Conservation (phyloP, 2,797 vertebrate genomes). For the Rhinichthys osculus region DNA sequence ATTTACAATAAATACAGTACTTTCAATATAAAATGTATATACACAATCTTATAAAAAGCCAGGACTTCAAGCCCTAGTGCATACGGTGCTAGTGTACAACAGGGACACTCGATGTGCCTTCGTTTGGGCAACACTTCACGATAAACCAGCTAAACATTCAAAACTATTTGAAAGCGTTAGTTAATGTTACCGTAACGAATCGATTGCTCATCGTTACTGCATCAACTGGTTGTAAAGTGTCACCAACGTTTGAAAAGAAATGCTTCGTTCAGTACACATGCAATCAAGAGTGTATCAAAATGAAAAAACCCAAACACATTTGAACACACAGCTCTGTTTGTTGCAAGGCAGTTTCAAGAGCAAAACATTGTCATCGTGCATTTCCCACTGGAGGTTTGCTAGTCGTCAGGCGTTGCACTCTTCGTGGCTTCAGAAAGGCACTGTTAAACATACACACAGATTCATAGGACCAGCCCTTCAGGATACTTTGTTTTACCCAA, state of each 20-base stretch:
- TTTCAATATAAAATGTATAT: constrained; percentile 90
- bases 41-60: constrained; percentile 86
- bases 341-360: constrained; percentile 82
- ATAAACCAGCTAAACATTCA: background rate
- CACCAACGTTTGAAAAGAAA: constrained; percentile 40
- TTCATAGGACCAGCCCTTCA: constrained; percentile 75
- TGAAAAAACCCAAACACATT: constrained; percentile 56
- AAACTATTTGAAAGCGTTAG: no score
- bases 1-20: constrained; percentile 94
- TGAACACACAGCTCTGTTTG: constrained; percentile 65
- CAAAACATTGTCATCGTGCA: constrained; percentile 84
- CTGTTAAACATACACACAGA: constrained; percentile 79
- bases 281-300: constrained; percentile 46
- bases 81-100: constrained; percentile 85
- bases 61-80: constrained; percentile 90
- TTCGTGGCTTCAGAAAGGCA: constrained; percentile 76
- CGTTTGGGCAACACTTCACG: constrained; percentile 45
- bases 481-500: constrained; percentile 72
- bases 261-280: background rate
- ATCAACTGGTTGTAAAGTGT: constrained; percentile 40
- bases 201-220: no score
- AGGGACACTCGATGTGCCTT: constrained; percentile 82
- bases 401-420: constrained; percentile 61
- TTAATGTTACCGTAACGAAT: no score
- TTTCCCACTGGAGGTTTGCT: constrained; percentile 61